Base-by-base conservation (phyloP, 2,888 invertebrate species). In the Agrenia bidenticulata region DNA sequence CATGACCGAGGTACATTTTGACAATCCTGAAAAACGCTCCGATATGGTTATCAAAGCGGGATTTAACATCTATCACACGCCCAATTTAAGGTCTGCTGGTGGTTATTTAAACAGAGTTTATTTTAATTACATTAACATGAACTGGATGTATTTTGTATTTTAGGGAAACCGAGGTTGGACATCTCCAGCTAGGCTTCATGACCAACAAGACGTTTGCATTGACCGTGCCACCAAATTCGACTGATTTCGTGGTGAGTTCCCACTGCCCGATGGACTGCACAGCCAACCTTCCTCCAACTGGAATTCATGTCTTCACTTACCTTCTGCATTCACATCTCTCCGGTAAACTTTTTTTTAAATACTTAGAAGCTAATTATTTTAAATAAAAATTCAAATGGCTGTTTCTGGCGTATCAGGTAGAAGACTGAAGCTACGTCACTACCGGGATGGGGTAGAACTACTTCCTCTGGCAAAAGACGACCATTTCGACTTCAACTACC, bases 1-100 rank as follows among this genome's bases (percentile, higher is more conserved):
- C 19, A 90, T 93, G 89, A 83, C 94, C 57, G 93, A 94, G 81
- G 88, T 92, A 76, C 94, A 94, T 82, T 94, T 92, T 79, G 92
- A 94, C 79, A 94, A 94, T 69, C 81, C 80, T 2, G 61, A 68
- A 5, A 56, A 67, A 4, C 32, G 69, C 5, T n/a, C 37, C 42
- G 70, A 75, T 15, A 56, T 72, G 1, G 13, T 13, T 1, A 66
- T 90, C 80, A 88, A 87, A 77, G 89, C 90, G 0, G 94, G 94
- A 0, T 85, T 94, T 60, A 83, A 90, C 15, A 81, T 94, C 19
- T 87, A 88, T 78, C 88, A 90, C 79, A 92, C 91, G 0, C 84
- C 86, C 0, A 83, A 87, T 21, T 79, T 92, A 39, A 83, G 94
- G 1, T 54, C 59, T 9, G 23, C n/a, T 57, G 37, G 11, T 11